These are phyloP conservation scores for Zeus faber DNA, from an alignment of 2,113 vertebrate species.

Conservation along the genomic window DNA sequence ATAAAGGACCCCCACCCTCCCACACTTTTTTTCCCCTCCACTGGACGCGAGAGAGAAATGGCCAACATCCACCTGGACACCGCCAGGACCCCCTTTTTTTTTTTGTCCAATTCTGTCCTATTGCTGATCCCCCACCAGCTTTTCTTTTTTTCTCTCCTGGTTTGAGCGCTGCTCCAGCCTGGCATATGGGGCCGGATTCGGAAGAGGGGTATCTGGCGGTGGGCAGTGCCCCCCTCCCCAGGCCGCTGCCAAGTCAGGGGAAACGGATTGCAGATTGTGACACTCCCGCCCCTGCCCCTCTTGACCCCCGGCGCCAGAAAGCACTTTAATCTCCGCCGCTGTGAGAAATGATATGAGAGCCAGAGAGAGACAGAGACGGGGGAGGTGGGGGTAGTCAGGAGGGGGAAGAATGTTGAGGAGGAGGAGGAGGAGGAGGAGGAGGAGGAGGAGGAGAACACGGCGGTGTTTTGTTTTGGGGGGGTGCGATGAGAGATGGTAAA, in stretches of 20 bases:
- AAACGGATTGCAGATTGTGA: no score
- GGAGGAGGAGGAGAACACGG: no score
- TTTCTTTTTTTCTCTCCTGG: constrained; percentile 9
- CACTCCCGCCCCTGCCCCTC: constrained; percentile 11
- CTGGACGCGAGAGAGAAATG: constrained; percentile 49
- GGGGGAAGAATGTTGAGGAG: no score
- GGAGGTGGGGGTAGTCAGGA: neutral
- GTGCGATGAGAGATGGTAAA: no score
- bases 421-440: no score
- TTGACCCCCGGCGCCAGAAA: constrained; percentile 27
- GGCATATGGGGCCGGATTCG: constrained; percentile 44
- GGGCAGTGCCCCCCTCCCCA: constrained; percentile 4
- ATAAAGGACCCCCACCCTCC: constrained; percentile 32
- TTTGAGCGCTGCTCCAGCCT: constrained; percentile 8
- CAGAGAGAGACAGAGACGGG: neutral
- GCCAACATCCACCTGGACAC: constrained; percentile 49
- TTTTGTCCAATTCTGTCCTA: no score
- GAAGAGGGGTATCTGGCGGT: no score
- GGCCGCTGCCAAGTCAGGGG: constrained; percentile 31
- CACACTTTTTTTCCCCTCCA: constrained; percentile 21
- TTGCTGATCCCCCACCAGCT: constrained; percentile 4
- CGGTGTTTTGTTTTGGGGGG: no score
- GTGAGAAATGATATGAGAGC: constrained; percentile 40
- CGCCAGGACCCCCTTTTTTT: constrained; percentile 13
- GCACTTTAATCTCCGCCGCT: constrained; percentile 45